Percentiles rank a stretch among this genome's conserved stretches.
Conservation (phyloP, 1,140 invertebrate genomes). For the Epicauta chinensis region DNA sequence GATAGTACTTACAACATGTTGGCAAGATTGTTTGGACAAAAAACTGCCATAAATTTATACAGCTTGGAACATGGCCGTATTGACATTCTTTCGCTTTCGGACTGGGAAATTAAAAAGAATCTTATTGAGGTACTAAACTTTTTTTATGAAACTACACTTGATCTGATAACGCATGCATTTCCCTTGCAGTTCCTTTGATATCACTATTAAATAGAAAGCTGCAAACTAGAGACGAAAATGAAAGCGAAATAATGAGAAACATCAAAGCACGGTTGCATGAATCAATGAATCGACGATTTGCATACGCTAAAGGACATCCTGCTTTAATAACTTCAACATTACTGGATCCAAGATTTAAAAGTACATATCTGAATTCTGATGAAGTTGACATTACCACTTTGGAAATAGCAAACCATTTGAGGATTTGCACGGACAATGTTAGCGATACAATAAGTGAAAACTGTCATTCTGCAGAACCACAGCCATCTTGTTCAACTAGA, state of each 20-base stretch:
- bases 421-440: background rate
- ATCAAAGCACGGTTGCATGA: slow-evolving; percentile 21
- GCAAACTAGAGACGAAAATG: slow-evolving; percentile 16
- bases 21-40: slow-evolving; percentile 30
- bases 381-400: slow-evolving; percentile 23
- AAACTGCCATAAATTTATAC: slow-evolving; percentile 34
- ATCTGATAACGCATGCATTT: slow-evolving; percentile 14
- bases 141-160: slow-evolving; percentile 18
- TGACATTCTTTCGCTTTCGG: background rate
- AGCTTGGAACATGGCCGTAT: slow-evolving; percentile 19
- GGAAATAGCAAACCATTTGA: slow-evolving; percentile 11
- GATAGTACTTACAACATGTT: slow-evolving; percentile 35
- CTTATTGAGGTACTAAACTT: slow-evolving; percentile 7
- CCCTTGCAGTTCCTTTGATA: slow-evolving; percentile 16
- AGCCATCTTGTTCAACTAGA: background rate
- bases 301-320: slow-evolving; percentile 18
- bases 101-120: slow-evolving; percentile 13
- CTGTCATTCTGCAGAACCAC: background rate
- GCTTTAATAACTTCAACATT: slow-evolving; percentile 23
- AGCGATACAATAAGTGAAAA: background rate
- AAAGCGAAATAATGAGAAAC: slow-evolving; percentile 15
- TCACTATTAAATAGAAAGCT: slow-evolving; percentile 11
- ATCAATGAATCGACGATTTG: slow-evolving; percentile 26
- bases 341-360: slow-evolving; percentile 33
- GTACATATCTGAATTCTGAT: slow-evolving; percentile 24